Conservation (phyloP, 2,888 invertebrate species). For the Polydrusus tereticollis region DNA sequence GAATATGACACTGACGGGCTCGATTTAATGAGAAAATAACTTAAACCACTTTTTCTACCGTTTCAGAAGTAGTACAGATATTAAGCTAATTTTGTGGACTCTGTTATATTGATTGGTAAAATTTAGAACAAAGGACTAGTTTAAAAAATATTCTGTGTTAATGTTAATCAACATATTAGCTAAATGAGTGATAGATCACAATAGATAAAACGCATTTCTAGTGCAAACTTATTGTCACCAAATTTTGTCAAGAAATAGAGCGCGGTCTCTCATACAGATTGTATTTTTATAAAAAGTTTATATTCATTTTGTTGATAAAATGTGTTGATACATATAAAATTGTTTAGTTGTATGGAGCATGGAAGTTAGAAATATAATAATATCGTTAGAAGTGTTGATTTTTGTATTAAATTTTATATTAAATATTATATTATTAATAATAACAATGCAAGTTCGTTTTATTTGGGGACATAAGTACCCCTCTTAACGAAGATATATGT, state of each 20-base stretch:
- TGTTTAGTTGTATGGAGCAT: conserved; percentile 43
- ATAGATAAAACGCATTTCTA: conserved; percentile 28
- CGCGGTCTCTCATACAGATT: conserved; percentile 52
- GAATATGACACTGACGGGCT: conserved; percentile 1
- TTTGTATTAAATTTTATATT: conserved; percentile 58
- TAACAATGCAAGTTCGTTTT: background rate
- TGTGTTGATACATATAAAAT: conserved; percentile 50
- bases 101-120: conserved; percentile 17
- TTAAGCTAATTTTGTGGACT: conserved; percentile 8
- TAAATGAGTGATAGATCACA: conserved; percentile 25
- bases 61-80: conserved; percentile 1
- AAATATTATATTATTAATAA: conserved; percentile 53
- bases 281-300: conserved; percentile 58
- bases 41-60: background rate
- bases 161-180: conserved; percentile 28
- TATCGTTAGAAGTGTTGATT: conserved; percentile 53
- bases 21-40: conserved; percentile 9
- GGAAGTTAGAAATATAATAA: conserved; percentile 42
- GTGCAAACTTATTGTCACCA: conserved; percentile 26
- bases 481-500: no score
- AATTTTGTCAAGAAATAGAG: conserved; percentile 28
- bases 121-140: conserved; percentile 23
- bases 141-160: conserved; percentile 26
- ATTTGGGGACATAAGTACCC: background rate
- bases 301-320: conserved; percentile 48